Evolutionary conservation across 2,113 vertebrate species (phyloP).

Genomic region (Neolamprologus hecqui): DNA sequence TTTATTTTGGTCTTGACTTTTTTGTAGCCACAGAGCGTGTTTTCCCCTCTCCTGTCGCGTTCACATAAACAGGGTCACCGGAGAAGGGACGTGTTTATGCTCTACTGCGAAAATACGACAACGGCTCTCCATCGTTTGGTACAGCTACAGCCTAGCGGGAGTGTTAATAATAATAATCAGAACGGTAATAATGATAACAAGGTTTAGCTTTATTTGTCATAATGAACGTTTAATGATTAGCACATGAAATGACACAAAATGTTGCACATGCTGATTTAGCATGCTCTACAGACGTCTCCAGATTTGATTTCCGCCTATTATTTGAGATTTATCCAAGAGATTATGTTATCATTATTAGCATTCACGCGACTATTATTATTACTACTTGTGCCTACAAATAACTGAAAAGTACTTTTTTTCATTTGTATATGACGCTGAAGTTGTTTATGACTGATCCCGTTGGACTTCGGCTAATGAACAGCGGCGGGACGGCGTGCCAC

Average conservation of each 20-base stretch:
- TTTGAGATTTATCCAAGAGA: not conserved
- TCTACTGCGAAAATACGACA: constrained; percentile 11
- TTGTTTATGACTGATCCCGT: constrained; percentile 55
- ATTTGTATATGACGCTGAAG: constrained; percentile 61
- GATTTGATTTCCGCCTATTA: not conserved
- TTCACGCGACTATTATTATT: constrained; percentile 54
- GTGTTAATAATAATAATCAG: constrained; percentile 56
- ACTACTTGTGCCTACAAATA: constrained; percentile 49
- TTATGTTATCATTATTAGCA: constrained; percentile 49
- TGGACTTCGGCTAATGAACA: constrained; percentile 5
- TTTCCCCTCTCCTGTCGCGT: constrained; percentile 33
- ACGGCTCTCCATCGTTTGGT: constrained; percentile 1
- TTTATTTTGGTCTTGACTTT: constrained; percentile 58
- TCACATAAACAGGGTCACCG: constrained; percentile 58
- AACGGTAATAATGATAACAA: constrained; percentile 44
- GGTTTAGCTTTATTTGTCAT: not conserved
- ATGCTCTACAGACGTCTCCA: not conserved
- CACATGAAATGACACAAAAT: not conserved
- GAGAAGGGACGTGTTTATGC: constrained; percentile 3
- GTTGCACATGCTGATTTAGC: constrained; percentile 19
- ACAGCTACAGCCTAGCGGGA: not conserved
- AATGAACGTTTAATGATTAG: not conserved
- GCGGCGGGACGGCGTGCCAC: not conserved
- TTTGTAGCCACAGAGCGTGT: constrained; percentile 56
- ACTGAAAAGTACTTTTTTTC: constrained; percentile 26